A percentile compares a stretch with the other conserved stretches of the same genome.
Conservation (phyloP, 2,113 vertebrate genomes). For the Boleophthalmus pectinirostris region DNA sequence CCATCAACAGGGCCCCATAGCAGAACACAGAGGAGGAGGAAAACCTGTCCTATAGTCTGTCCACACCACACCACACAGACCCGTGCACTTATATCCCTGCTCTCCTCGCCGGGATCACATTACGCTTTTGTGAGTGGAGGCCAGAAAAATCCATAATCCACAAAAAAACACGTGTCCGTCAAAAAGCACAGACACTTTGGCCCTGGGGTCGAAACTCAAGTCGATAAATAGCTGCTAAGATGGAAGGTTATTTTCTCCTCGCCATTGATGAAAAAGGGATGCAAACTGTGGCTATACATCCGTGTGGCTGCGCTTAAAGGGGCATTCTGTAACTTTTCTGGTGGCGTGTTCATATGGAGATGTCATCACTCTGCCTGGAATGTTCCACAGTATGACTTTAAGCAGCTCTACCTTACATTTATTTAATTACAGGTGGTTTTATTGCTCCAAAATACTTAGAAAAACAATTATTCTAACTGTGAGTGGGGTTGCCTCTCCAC, state of each 20-base stretch:
- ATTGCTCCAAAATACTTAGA: too few species aligned
- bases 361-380: too few species aligned
- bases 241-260: constrained; percentile 73
- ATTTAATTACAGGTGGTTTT: too few species aligned
- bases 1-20: constrained; percentile 65
- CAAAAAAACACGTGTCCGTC: constrained; percentile 55
- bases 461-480: too few species aligned
- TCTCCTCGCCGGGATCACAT: constrained; percentile 69
- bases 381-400: too few species aligned
- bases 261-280: constrained; percentile 15
- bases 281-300: background rate
- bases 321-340: too few species aligned
- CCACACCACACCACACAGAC: constrained; percentile 45
- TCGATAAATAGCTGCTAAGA: constrained; percentile 82
- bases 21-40: constrained; percentile 23
- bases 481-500: too few species aligned
- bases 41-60: constrained; percentile 54
- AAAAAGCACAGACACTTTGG: constrained; percentile 72
- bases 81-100: constrained; percentile 67
- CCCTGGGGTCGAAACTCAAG: constrained; percentile 74
- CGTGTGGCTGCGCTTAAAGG: background rate
- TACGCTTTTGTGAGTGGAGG: constrained; percentile 60
- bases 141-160: constrained; percentile 72
- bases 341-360: too few species aligned
- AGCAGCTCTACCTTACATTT: too few species aligned